Percentiles rank a stretch among this genome's conserved stretches.
These are phyloP conservation scores for Cistogaster globosa DNA, from an alignment of 2,888 invertebrate species.

Conservation along the genomic window DNA sequence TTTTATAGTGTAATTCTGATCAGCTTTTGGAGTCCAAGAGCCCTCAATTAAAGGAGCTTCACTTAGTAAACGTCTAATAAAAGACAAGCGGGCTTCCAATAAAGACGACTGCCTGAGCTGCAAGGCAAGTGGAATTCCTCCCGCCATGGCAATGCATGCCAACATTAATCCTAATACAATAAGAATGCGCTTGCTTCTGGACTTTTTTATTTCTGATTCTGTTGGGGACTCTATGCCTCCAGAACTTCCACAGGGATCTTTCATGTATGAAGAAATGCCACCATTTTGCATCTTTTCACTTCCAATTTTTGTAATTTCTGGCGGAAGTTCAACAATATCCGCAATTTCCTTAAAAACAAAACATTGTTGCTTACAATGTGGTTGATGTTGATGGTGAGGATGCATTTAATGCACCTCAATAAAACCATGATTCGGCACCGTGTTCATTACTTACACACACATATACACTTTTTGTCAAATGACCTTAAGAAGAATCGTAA, in stretches of 20 bases:
- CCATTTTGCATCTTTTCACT: conserved; percentile 82
- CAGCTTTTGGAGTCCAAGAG: conserved; percentile 80
- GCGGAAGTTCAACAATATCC: conserved; percentile 82
- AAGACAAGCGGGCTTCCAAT: conserved; percentile 84
- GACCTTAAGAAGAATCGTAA: not conserved
- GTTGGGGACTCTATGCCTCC: conserved; percentile 76
- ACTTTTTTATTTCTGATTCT: conserved; percentile 71
- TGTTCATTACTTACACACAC: conserved; percentile 77
- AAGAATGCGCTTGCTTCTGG: conserved; percentile 79
- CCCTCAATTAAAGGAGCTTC: conserved; percentile 85
- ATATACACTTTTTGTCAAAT: not conserved
- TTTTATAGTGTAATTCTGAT: conserved; percentile 76
- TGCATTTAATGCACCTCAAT: conserved; percentile 82
- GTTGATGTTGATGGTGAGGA: conserved; percentile 78
- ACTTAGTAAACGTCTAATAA: conserved; percentile 84
- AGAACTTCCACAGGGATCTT: conserved; percentile 78
- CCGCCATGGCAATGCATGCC: conserved; percentile 82
- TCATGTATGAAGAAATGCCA: conserved; percentile 78
- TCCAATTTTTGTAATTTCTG: conserved; percentile 81
- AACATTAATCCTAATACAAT: conserved; percentile 79
- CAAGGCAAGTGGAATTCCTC: conserved; percentile 84
- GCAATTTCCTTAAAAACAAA: conserved; percentile 83
- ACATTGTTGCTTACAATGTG: conserved; percentile 83
- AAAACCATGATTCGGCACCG: conserved; percentile 82
- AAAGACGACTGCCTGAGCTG: conserved; percentile 85